Evolutionary conservation across 2,888 invertebrate genomes (phyloP), one percentile per base, ranked within the genome.

Genomic region (Branchinecta sandiegonensis): DNA sequence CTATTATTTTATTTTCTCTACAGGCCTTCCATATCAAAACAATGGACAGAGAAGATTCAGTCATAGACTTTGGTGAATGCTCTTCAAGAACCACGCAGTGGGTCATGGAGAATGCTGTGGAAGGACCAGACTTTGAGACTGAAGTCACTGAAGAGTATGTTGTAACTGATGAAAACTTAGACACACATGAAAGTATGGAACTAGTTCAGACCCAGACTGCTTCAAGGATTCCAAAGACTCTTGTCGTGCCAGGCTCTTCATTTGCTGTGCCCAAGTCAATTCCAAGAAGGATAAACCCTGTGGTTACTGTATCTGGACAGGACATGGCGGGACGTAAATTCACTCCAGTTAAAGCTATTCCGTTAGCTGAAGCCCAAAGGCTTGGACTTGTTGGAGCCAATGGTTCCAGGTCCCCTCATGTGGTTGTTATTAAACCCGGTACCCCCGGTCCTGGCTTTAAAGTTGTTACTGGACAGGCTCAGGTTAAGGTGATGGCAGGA

Each of bases 291-390:
- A 37, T 37, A 37, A 37, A 37, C 37, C 63, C 63, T 17, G 63
- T 56, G n/a, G 23, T 56, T 17, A 56, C 14, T 17, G n/a, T 23
- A 56, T n/a, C 65, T 14, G 66, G 69, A 66, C 72, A 72, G 56
- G 68, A 70, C 11, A 72, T 71, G 56, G 69, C 72, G 11, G 68
- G 70, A 10, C 72, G 72, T 48, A 68, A 72, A 14, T 66, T 73
- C 47, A 76, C 76, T 50, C 77, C 77, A 12, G 76, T 84, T 8
- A 85, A 85, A 77, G 83, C 85, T 1, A 83, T 85, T 66, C 84
- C 85, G 12, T 77, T 86, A 67, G 83, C 84, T 56, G 84, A 85
- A 75, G 85, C 85, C 1, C 83, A 83, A 72, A 83, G 84, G 74
- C 82, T 84, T 81, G 84, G 84, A 37, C 75, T 84, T 47, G 73